A percentile compares a stretch with the other conserved stretches of the same genome.
Evolutionary conservation across 2,113 vertebrate species (phyloP).

Genomic region (Onychorhynchus coronatus): DNA sequence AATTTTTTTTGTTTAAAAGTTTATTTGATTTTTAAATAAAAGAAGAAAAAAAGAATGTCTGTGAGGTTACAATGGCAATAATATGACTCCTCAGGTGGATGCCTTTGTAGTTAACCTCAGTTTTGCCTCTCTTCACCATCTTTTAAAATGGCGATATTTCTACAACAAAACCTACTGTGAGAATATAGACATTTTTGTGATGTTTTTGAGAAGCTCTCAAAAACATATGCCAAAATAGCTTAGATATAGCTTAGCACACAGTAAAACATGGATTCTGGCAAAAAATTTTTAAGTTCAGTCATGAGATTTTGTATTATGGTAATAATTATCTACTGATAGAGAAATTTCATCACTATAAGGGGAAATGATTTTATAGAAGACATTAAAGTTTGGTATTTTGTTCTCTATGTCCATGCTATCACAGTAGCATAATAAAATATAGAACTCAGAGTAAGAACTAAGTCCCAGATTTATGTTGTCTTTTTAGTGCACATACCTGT

Average conservation of each 20-base stretch:
- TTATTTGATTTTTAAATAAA: not conserved
- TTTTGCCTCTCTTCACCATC: not conserved
- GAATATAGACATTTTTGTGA: not conserved
- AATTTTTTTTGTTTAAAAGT: not conserved
- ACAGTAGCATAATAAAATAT: not conserved
- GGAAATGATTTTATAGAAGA: not conserved
- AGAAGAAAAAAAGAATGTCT: fast-evolving
- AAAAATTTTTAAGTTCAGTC: not conserved
- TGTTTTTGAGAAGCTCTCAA: not conserved
- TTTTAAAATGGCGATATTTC: not conserved
- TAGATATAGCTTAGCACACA: not conserved
- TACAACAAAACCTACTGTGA: not conserved
- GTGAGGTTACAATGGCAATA: not conserved
- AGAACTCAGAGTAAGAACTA: not conserved
- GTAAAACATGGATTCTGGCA: not conserved
- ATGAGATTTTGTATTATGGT: not conserved
- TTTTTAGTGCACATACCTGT: not conserved
- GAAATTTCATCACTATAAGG: not conserved
- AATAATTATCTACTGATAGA: not conserved
- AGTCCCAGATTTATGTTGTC: not conserved
- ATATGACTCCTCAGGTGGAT: not conserved
- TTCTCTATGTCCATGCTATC: not conserved
- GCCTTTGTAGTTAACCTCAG: not conserved
- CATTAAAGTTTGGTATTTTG: not conserved
- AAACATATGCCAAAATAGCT: not conserved